Conservation (phyloP, 2,888 invertebrate genomes). For the Harmothoe impar region DNA sequence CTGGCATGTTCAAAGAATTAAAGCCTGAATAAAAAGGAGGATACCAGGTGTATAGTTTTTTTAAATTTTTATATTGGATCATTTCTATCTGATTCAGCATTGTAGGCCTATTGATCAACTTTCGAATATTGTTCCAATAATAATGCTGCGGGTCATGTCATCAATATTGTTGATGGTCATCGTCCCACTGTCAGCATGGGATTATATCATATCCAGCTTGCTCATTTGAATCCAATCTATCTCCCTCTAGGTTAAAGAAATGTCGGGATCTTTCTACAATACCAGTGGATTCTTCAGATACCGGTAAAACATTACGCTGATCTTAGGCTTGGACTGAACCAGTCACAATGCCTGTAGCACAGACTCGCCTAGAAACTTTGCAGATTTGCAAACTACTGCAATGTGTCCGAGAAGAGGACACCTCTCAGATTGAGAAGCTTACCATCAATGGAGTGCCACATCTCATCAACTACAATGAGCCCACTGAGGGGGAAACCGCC, state of each 20-base stretch:
- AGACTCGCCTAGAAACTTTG: constrained; percentile 80
- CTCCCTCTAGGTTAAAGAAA: background rate
- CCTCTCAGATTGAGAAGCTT: constrained; percentile 81
- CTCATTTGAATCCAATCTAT: too few relatives aligned
- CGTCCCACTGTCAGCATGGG: too few relatives aligned
- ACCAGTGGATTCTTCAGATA: constrained; percentile 7
- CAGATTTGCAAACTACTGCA: constrained; percentile 83
- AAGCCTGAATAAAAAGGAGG: too few relatives aligned
- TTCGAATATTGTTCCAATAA: too few relatives aligned
- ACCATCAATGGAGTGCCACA: constrained; percentile 81
- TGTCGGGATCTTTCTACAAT: background rate
- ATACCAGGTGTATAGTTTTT: too few relatives aligned
- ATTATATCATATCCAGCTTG: too few relatives aligned
- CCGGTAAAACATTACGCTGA: background rate
- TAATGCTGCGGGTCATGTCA: too few relatives aligned
- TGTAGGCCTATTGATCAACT: too few relatives aligned
- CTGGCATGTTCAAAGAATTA: too few relatives aligned
- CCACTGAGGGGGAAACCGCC: constrained; percentile 81
- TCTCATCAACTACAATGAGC: constrained; percentile 83
- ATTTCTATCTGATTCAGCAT: too few relatives aligned
- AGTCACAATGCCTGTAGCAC: constrained; percentile 81
- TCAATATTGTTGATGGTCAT: too few relatives aligned
- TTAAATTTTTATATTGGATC: too few relatives aligned
- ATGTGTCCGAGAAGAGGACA: constrained; percentile 82
- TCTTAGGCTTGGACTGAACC: background rate